Evolutionary conservation across 2,888 invertebrate genomes (phyloP), one percentile per base, ranked within the genome.

Genomic region (Exocentrus adspersus): DNA sequence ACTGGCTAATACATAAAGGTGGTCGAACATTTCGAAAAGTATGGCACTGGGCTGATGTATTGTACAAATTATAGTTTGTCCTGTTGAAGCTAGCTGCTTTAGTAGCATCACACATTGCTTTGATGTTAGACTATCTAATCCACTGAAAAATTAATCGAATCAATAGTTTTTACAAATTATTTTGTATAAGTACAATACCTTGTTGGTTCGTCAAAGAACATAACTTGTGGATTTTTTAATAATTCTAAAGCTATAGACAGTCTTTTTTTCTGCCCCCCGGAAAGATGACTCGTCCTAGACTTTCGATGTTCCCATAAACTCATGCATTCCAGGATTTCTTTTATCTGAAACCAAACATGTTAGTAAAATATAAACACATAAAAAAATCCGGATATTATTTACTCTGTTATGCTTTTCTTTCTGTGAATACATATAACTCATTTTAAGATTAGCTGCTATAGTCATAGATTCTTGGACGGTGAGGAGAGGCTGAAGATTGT

Each of bases 141-240:
- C 93, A 80, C 93, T 93, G 79, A 30, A 85, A 82, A n/a, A 37
- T n/a, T n/a, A n/a, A n/a, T n/a, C n/a, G n/a, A n/a, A n/a, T n/a
- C n/a, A n/a, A n/a, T n/a, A n/a, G n/a, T n/a, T n/a, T n/a, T n/a
- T n/a, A n/a, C n/a, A n/a, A n/a, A n/a, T n/a, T n/a, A n/a, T n/a
- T n/a, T n/a, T n/a, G n/a, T n/a, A n/a, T n/a, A n/a, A n/a, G n/a
- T n/a, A n/a, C n/a, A n/a, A n/a, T 72, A 75, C 76, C 75, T 78
- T 9, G 95, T 97, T 19, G 97, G 97, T 84, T 97, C 97, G 80
- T 97, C 97, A 71, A 97, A 89, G 80, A 97, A 94, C 89, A 97
- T 91, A 51, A 97, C 89, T 0, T 94, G 92, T 1, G 97, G 97
- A 82, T 97, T 95, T 80, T 91, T 94, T 71, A 97, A 89, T 74